Conservation (phyloP, 2,797 vertebrate genomes). For the Mastacembelus armatus region DNA sequence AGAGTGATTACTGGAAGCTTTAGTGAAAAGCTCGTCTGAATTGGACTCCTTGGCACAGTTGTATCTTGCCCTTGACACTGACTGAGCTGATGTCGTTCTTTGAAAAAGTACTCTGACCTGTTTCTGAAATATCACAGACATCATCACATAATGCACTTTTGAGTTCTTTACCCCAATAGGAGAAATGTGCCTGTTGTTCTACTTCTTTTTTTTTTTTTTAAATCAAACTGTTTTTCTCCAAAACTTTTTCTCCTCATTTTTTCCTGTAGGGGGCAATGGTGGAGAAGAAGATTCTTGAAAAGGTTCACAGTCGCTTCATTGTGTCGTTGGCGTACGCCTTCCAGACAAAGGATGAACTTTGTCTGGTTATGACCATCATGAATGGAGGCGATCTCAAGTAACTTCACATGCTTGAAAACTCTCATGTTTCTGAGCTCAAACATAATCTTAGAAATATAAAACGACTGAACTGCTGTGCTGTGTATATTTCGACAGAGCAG, state of each 20-base stretch:
- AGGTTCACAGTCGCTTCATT: conserved; percentile 90
- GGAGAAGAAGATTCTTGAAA: conserved; percentile 91
- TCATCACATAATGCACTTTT: background rate
- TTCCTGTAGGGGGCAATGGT: conserved; percentile 86
- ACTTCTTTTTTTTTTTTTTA: background rate
- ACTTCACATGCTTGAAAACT: conserved; percentile 63
- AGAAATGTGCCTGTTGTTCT: background rate
- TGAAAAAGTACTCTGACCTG: conserved; percentile 13
- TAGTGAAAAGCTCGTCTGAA: conserved; percentile 75
- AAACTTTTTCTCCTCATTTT: conserved; percentile 13
- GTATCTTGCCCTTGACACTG: conserved; percentile 73
- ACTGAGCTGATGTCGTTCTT: conserved; percentile 45
- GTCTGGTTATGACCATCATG: conserved; percentile 95
- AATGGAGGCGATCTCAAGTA: conserved; percentile 95
- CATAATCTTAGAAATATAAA: too few species aligned
- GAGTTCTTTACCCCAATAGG: fast-evolving
- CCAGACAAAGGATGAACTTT: conserved; percentile 90
- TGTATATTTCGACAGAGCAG: too few species aligned
- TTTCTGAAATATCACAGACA: background rate
- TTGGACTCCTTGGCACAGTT: conserved; percentile 73
- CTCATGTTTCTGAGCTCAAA: conserved; percentile 3
- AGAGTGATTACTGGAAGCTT: conserved; percentile 79
- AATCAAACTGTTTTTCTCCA: background rate
- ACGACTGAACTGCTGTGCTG: too few species aligned
- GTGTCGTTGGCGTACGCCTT: conserved; percentile 91